Evolutionary conservation across 1,140 invertebrate genomes (phyloP).

Genomic region (Atopsyche davidsoni): DNA sequence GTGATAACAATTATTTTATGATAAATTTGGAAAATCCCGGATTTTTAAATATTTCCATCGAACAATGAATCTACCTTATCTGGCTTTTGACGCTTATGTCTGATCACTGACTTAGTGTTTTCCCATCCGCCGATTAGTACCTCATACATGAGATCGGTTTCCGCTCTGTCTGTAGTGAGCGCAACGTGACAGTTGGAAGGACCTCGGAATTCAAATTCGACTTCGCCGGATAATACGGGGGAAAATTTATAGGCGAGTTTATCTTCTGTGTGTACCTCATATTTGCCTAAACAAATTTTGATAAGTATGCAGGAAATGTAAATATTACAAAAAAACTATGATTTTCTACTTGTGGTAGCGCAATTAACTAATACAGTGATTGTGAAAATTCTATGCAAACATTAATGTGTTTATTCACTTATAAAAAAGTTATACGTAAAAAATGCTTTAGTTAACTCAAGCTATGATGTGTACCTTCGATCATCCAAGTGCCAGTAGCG

Average conservation of each 20-base stretch:
- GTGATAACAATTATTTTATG: constrained; percentile 25
- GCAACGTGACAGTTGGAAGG: constrained; percentile 56
- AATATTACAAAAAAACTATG: too few species aligned
- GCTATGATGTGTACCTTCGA: constrained; percentile 57
- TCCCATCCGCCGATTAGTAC: constrained; percentile 59
- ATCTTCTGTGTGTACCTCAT: constrained; percentile 49
- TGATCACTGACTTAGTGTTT: constrained; percentile 55
- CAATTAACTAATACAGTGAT: too few species aligned
- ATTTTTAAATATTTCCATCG: background rate
- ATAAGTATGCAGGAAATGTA: constrained; percentile 16
- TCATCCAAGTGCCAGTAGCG: constrained; percentile 70
- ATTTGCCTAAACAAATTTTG: constrained; percentile 39
- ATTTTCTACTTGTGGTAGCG: too few species aligned
- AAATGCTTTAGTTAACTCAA: too few species aligned
- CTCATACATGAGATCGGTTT: constrained; percentile 55
- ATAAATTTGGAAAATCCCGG: too few species aligned
- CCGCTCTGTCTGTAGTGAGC: constrained; percentile 45
- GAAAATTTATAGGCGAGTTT: constrained; percentile 53
- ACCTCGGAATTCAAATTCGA: constrained; percentile 51
- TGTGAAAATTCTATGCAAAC: too few species aligned
- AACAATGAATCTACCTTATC: constrained; percentile 48
- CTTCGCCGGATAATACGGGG: constrained; percentile 46
- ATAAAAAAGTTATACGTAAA: too few species aligned
- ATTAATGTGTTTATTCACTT: too few species aligned
- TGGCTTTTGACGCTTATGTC: constrained; percentile 55